phyloP scores from a whole-genome alignment of 2,888 invertebrate species.

The Dyspetes luteomarginatus region DNA sequence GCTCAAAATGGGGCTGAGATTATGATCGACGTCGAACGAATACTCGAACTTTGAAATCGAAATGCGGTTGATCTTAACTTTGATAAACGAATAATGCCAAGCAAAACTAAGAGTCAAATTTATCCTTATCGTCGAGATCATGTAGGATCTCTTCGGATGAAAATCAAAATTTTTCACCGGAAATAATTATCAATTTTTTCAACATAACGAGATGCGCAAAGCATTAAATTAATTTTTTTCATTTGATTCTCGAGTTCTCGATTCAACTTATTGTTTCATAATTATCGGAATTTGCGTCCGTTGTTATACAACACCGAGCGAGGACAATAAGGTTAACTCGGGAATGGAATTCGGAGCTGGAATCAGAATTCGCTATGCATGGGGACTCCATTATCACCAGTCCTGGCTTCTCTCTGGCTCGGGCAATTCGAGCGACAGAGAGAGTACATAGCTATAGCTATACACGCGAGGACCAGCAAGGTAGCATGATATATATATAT shows the following conservation, averaged over 20 bases:
- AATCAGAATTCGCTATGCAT: conserved; percentile 6
- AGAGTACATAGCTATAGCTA: conserved; percentile 50
- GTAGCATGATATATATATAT: conserved; percentile 64
- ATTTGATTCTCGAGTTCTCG: conserved; percentile 1
- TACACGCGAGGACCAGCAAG: conserved; percentile 72
- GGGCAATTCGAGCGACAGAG: conserved; percentile 7
- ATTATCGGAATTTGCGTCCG: conserved; percentile 6
- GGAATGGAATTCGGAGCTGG: neutral
- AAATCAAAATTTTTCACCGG: too few species aligned
- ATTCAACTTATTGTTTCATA: neutral
- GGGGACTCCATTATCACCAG: conserved; percentile 34
- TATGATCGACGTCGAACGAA: neutral
- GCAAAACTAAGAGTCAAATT: neutral
- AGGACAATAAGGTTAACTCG: conserved; percentile 1
- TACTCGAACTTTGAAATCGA: too few species aligned
- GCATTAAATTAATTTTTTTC: too few species aligned
- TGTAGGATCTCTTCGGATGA: too few species aligned
- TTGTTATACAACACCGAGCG: neutral
- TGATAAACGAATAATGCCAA: neutral
- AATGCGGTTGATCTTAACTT: too few species aligned
- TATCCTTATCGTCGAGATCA: too few species aligned
- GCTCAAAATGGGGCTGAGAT: neutral
- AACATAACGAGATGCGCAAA: too few species aligned
- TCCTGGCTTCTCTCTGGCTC: conserved; percentile 14
- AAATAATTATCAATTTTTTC: too few species aligned